These are phyloP conservation scores for Apis laboriosa DNA, from an alignment of 1,140 invertebrate genomes.

Conservation along the genomic window DNA sequence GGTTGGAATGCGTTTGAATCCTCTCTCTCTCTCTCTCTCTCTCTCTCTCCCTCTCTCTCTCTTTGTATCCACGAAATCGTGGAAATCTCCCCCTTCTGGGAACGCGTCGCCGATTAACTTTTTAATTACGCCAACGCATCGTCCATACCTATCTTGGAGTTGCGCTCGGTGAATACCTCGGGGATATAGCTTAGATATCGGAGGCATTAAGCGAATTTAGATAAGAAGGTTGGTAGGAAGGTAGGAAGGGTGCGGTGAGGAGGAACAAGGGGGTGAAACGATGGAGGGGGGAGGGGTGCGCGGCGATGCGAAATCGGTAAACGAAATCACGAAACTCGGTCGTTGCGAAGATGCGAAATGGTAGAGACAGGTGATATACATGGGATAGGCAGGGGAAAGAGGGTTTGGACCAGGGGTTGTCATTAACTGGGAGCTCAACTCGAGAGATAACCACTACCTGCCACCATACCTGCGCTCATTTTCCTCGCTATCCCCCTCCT, in stretches of 20 bases:
- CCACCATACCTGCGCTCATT: conserved; percentile 78
- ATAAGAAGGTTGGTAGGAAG: neutral
- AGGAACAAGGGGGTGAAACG: conserved; percentile 36
- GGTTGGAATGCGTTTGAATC: conserved; percentile 18
- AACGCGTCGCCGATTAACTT: neutral
- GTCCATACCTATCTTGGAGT: neutral
- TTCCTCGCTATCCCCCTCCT: conserved; percentile 67
- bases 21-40: neutral
- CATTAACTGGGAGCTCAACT: conserved; percentile 80
- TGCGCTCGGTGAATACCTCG: neutral
- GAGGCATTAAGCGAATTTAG: neutral
- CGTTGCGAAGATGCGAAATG: conserved; percentile 41
- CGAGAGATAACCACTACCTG: conserved; percentile 80
- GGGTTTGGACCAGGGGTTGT: conserved; percentile 75
- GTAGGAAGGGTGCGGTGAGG: neutral
- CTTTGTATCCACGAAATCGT: neutral
- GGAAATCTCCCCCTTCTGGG: neutral
- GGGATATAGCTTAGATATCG: neutral
- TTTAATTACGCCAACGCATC: conserved; percentile 2
- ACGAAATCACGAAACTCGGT: conserved; percentile 52
- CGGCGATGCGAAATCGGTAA: conserved; percentile 39
- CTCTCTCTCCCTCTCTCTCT: neutral
- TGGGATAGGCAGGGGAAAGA: conserved; percentile 60
- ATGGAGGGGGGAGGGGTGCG: neutral
- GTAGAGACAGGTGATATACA: conserved; percentile 65